Percentiles rank a stretch among this genome's conserved stretches.
These are phyloP conservation scores for Mastomys natalensis DNA, from an alignment of 2,113 vertebrate species.

Conservation along the genomic window DNA sequence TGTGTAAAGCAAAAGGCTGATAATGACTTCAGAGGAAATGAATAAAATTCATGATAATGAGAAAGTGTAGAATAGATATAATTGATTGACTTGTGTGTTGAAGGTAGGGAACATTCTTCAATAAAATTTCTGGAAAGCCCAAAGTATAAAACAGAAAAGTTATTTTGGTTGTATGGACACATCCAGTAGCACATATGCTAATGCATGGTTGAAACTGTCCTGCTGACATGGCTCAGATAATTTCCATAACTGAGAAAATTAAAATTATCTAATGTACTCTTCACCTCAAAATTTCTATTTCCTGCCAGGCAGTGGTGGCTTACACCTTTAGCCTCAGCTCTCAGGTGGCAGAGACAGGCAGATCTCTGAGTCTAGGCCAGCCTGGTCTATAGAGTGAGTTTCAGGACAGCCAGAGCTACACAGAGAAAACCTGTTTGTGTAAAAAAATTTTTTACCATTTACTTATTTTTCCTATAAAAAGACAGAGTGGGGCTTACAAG, in stretches of 20 bases:
- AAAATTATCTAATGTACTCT: background rate
- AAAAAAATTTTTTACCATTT: background rate
- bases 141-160: background rate
- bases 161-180: background rate
- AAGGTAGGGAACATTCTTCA: no score
- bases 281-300: slow-evolving; percentile 35
- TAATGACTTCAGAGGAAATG: slow-evolving; percentile 53
- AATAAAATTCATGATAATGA: background rate
- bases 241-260: background rate
- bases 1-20: background rate
- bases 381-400: background rate
- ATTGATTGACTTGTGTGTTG: no score
- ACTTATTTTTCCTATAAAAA: background rate
- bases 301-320: background rate
- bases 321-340: background rate
- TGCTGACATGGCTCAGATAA: background rate
- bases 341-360: background rate
- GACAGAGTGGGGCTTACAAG: background rate
- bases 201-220: background rate
- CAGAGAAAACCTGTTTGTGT: background rate
- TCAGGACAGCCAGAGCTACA: background rate
- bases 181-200: background rate
- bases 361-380: background rate
- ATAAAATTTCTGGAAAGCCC: no score
- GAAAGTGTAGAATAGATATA: no score